These are phyloP conservation scores for Leptinotarsa defecta DNA, from an alignment of 1,140 invertebrate genomes.

Conservation along the genomic window DNA sequence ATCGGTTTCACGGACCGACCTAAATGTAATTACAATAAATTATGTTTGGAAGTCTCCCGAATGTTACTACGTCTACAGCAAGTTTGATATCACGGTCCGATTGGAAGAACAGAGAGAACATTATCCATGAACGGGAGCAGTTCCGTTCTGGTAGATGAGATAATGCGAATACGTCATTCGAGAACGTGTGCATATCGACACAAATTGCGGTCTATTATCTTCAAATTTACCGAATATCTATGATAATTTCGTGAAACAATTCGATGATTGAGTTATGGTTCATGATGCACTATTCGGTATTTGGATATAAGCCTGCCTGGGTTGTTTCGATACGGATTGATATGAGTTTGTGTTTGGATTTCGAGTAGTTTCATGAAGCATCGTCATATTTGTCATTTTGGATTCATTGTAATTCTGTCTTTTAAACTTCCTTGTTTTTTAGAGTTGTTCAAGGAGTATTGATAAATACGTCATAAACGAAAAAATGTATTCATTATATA, in stretches of 20 bases:
- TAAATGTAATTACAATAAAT: neutral
- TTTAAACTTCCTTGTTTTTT: too few relatives aligned
- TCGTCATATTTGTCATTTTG: too few relatives aligned
- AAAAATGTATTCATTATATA: too few relatives aligned
- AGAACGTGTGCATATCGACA: neutral
- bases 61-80: neutral
- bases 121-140: neutral
- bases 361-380: too few relatives aligned
- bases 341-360: too few relatives aligned
- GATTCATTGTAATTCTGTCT: too few relatives aligned
- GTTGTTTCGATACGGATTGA: too few relatives aligned
- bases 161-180: slow-evolving; percentile 8
- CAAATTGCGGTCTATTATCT: slow-evolving; percentile 8
- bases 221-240: neutral
- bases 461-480: too few relatives aligned
- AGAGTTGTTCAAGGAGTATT: too few relatives aligned
- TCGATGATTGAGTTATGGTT: too few relatives aligned
- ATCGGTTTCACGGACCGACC: neutral
- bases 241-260: neutral
- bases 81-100: neutral
- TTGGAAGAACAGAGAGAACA: neutral
- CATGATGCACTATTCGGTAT: too few relatives aligned
- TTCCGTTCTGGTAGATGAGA: neutral
- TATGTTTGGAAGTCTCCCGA: neutral
- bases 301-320: too few relatives aligned